Evolutionary conservation across 2,113 vertebrate genomes (phyloP).

Genomic region (Ovis canadensis): DNA sequence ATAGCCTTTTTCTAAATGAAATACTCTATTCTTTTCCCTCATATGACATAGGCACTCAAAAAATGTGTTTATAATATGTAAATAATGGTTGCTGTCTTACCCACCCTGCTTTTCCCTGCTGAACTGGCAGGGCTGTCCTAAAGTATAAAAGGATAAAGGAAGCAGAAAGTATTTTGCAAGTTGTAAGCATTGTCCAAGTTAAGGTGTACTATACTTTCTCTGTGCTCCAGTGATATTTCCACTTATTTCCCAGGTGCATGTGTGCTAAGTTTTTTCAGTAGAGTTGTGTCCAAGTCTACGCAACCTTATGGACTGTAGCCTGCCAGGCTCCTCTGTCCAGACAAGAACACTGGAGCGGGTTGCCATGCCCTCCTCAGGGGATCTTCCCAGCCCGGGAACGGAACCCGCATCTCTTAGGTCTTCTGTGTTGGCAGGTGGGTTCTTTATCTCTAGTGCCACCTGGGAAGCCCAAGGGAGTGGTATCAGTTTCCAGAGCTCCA

Average conservation of each 20-base stretch:
- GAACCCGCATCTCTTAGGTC: neutral
- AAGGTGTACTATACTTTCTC: neutral
- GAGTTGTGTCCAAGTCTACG: fast-evolving
- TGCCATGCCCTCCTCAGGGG: neutral
- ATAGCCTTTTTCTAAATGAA: neutral
- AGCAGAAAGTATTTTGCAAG: neutral
- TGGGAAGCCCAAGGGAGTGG: neutral
- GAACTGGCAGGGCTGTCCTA: neutral
- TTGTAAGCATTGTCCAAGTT: neutral
- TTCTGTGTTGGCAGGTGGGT: neutral
- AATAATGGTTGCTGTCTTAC: neutral
- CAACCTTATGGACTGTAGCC: neutral
- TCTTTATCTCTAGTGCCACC: neutral
- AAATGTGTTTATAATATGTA: neutral
- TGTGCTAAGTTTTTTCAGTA: neutral
- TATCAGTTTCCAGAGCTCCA: neutral
- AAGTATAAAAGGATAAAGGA: neutral
- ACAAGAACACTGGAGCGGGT: neutral
- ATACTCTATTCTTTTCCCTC: neutral
- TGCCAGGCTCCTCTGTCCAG: neutral
- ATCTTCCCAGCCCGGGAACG: neutral
- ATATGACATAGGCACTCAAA: neutral
- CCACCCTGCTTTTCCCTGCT: neutral
- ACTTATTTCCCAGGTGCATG: neutral
- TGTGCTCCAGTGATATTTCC: neutral